Percentiles rank a stretch among this genome's conserved stretches.
phyloP scores from a whole-genome alignment of 2,888 invertebrate genomes.

The Eremobia ochroleuca region DNA sequence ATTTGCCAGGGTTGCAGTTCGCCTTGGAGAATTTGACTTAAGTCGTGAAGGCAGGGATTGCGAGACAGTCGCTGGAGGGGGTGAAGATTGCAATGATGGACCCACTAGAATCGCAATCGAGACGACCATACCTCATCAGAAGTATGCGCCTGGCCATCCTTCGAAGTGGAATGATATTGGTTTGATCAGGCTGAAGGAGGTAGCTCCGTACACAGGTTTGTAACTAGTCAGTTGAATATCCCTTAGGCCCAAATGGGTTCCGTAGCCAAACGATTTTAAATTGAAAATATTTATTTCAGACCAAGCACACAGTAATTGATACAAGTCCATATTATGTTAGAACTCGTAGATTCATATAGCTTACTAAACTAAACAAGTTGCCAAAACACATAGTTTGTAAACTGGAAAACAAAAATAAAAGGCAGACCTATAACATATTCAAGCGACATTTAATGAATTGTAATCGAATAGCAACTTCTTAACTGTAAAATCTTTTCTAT shows the following conservation, averaged over 20 bases:
- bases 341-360: too few species aligned
- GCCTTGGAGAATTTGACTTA: slow-evolving; percentile 36
- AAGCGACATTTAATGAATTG: too few species aligned
- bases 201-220: slow-evolving; percentile 55
- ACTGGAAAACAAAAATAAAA: too few species aligned
- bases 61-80: neutral
- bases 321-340: too few species aligned
- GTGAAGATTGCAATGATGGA: slow-evolving; percentile 34
- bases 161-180: slow-evolving; percentile 44
- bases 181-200: slow-evolving; percentile 43
- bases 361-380: too few species aligned
- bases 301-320: too few species aligned
- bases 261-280: neutral
- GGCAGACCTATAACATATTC: too few species aligned
- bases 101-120: slow-evolving; percentile 48
- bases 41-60: slow-evolving; percentile 46
- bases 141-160: neutral
- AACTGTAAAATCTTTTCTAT: too few species aligned
- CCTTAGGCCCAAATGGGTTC: neutral
- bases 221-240: neutral
- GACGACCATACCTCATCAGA: slow-evolving; percentile 35
- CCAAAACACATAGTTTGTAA: too few species aligned
- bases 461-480: too few species aligned
- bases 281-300: too few species aligned
- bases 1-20: slow-evolving; percentile 20